Evolutionary conservation across 2,113 vertebrate genomes (phyloP).

Genomic region (Hiodon tergisus): DNA sequence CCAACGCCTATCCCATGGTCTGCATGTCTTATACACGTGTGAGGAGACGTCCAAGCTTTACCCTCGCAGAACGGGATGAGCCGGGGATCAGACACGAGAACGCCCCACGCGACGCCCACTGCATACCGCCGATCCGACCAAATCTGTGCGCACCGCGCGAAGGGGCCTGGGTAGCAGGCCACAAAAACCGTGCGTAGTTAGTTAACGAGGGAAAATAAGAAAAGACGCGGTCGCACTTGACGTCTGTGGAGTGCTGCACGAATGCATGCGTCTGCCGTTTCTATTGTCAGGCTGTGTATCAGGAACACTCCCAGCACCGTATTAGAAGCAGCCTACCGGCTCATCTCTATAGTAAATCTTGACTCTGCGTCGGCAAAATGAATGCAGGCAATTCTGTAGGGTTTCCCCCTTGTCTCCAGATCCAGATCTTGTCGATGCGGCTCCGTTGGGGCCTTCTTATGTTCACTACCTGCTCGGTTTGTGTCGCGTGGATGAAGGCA

Average conservation of each 20-base stretch:
- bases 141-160: neutral
- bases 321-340: neutral
- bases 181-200: neutral
- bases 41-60: slow-evolving; percentile 27
- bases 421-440: neutral
- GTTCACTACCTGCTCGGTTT: neutral
- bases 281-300: neutral
- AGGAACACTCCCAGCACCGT: neutral
- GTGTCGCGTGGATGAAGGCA: neutral
- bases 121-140: neutral
- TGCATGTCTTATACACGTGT: neutral
- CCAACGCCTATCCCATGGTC: slow-evolving; percentile 12
- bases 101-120: neutral
- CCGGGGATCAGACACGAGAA: neutral
- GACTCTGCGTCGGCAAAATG: neutral
- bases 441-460: neutral
- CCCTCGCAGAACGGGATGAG: neutral
- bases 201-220: neutral
- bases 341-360: neutral
- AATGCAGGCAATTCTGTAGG: neutral
- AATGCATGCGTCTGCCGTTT: neutral
- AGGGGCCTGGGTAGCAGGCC: neutral
- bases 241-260: neutral
- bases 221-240: neutral
- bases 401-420: neutral